phyloP scores from a whole-genome alignment of 2,888 invertebrate species.

The Sclerodermus sp. region DNA sequence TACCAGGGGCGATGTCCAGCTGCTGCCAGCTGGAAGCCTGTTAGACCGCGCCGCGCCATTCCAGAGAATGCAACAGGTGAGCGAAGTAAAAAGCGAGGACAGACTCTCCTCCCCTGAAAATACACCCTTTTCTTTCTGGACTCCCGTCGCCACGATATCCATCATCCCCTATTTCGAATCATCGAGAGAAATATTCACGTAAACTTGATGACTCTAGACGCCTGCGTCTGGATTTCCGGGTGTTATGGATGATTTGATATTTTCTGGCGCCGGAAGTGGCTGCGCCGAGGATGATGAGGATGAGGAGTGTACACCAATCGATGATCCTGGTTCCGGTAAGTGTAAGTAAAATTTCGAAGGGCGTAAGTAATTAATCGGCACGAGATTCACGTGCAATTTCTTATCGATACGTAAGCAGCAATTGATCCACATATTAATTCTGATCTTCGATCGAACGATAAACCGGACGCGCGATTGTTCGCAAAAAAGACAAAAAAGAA shows the following conservation, averaged over 20 bases:
- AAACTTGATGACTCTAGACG: constrained; percentile 63
- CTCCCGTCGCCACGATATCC: too few species aligned
- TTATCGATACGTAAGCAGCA: not conserved
- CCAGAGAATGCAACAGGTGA: constrained; percentile 86
- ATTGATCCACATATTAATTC: too few species aligned
- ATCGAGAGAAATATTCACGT: not conserved
- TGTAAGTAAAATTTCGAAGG: constrained; percentile 31
- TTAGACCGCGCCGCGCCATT: constrained; percentile 74
- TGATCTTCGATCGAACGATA: too few species aligned
- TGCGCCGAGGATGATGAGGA: constrained; percentile 88
- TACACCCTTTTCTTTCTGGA: too few species aligned
- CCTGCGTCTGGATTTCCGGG: constrained; percentile 80
- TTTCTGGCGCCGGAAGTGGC: constrained; percentile 89
- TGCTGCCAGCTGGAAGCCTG: constrained; percentile 68
- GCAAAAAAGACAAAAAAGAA: too few species aligned
- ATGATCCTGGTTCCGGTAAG: constrained; percentile 76
- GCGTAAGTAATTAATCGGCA: constrained; percentile 29
- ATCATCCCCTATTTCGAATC: too few species aligned
- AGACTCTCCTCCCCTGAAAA: too few species aligned
- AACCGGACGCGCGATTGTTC: too few species aligned
- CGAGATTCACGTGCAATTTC: constrained; percentile 11
- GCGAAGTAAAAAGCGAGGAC: constrained; percentile 12
- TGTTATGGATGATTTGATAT: constrained; percentile 85
- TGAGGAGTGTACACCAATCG: constrained; percentile 84
- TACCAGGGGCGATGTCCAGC: constrained; percentile 80